Evolutionary conservation across 2,113 vertebrate genomes (phyloP).

Genomic region (Tragelaphus scriptus): DNA sequence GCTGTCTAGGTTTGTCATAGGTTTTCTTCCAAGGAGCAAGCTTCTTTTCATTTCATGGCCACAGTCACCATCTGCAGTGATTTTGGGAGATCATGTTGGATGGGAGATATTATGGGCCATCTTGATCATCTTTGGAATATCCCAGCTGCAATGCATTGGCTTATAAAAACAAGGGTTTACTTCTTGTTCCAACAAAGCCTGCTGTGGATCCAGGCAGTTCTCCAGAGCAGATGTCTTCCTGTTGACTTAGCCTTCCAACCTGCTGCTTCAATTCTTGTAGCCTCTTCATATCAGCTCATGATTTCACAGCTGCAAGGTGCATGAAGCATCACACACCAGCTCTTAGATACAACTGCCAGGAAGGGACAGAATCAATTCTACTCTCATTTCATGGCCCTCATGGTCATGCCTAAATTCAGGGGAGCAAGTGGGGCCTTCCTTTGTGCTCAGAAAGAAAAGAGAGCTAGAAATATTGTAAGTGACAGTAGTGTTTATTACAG

Average conservation of each 20-base stretch:
- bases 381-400: not conserved
- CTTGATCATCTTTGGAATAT: not conserved
- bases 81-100: not conserved
- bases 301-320: too few species aligned
- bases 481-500: not conserved
- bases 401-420: not conserved
- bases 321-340: not conserved
- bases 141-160: not conserved
- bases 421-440: not conserved
- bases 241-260: not conserved
- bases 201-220: not conserved
- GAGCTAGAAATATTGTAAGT: not conserved
- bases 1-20: not conserved
- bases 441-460: not conserved
- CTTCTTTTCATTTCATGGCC: not conserved
- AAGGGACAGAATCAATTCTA: not conserved
- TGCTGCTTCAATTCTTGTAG: not conserved
- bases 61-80: not conserved
- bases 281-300: not conserved
- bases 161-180: not conserved
- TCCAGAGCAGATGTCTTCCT: not conserved
- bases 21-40: not conserved
- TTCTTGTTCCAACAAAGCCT: not conserved
- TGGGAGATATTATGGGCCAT: not conserved
- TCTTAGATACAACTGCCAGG: not conserved